Conservation (phyloP, 2,113 vertebrate genomes). For the Saguinus midas region DNA sequence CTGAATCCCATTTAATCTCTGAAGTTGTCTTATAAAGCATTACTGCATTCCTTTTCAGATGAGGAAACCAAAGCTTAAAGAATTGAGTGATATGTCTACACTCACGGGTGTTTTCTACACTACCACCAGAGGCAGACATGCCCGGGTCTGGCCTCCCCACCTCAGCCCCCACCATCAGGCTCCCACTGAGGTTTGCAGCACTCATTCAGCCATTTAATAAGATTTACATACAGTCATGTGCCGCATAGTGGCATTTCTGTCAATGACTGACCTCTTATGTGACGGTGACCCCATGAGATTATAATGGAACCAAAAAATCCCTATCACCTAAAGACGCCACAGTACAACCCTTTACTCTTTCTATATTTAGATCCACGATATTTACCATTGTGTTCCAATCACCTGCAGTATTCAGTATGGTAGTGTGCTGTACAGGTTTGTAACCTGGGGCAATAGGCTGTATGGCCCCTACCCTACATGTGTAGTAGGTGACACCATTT, state of each 20-base stretch:
- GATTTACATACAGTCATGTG: background rate
- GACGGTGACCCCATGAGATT: background rate
- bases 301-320: background rate
- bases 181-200: background rate
- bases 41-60: background rate
- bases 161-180: background rate
- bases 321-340: background rate
- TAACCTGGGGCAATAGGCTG: background rate
- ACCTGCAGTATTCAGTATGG: background rate
- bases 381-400: background rate
- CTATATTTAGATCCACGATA: background rate
- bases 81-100: accelerated
- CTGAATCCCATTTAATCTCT: background rate
- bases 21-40: background rate
- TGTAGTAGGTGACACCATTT: background rate
- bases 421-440: background rate
- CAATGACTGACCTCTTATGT: background rate
- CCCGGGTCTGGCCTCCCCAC: background rate
- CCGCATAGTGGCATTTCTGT: background rate
- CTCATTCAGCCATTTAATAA: accelerated
- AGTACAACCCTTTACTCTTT: background rate
- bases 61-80: background rate
- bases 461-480: background rate
- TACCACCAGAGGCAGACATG: accelerated
- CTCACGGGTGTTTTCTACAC: background rate